Conservation (phyloP, 2,113 vertebrate genomes). For the Tupaia chinensis region DNA sequence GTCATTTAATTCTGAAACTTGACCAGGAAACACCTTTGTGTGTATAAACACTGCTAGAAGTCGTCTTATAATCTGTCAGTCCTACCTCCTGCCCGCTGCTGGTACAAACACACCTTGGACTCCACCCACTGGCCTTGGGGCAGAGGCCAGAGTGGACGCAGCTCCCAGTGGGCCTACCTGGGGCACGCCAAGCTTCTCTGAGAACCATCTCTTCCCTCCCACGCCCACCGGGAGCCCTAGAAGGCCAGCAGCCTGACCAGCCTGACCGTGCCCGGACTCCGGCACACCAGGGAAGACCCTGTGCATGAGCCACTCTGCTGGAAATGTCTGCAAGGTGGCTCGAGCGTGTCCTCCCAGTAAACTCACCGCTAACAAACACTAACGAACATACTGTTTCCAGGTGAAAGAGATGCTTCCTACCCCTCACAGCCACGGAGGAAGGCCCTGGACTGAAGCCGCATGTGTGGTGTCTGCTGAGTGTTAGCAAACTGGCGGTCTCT, state of each 20-base stretch:
- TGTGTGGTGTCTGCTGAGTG: too few relatives aligned
- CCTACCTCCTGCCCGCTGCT: background rate
- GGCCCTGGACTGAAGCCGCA: background rate
- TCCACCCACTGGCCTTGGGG: background rate
- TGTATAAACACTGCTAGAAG: background rate
- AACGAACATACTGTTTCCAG: background rate
- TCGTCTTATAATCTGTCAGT: background rate
- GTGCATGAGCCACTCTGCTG: background rate
- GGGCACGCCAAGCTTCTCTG: background rate
- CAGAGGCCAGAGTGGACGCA: background rate
- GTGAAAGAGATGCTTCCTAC: background rate
- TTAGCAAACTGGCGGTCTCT: background rate
- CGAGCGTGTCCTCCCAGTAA: background rate
- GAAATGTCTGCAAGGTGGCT: background rate
- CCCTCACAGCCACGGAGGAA: background rate
- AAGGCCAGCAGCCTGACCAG: background rate
- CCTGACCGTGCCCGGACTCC: too few relatives aligned
- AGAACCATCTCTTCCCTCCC: background rate
- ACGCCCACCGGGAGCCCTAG: background rate
- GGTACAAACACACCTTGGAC: background rate
- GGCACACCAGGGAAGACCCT: background rate
- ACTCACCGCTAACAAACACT: background rate
- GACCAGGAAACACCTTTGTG: background rate
- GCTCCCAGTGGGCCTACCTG: accelerated
- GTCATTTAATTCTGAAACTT: background rate